Conservation (phyloP, 2,113 vertebrate genomes). For the Aspidoscelis tigris region DNA sequence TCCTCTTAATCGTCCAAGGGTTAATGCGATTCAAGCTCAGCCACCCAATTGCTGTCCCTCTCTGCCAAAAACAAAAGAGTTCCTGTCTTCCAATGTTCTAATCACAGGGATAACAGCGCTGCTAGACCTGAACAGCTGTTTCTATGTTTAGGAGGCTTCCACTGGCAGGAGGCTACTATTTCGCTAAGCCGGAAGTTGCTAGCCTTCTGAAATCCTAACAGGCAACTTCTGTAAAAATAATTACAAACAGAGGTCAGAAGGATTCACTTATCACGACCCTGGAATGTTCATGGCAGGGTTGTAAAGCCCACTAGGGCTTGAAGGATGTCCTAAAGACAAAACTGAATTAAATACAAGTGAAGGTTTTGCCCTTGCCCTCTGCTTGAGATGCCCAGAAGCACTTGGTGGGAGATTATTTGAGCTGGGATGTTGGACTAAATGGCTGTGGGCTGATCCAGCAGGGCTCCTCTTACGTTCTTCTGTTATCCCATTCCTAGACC, state of each 20-base stretch:
- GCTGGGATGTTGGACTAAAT: no score
- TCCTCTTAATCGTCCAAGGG: no score
- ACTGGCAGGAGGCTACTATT: background rate
- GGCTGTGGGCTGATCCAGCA: no score
- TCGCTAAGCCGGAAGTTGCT: slow-evolving; percentile 1
- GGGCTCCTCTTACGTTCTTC: no score
- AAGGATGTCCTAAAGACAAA: background rate
- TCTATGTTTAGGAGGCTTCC: background rate
- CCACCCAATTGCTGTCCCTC: background rate
- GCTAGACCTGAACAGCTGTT: background rate
- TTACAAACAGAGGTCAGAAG: background rate
- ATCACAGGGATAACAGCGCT: background rate
- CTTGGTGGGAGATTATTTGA: no score
- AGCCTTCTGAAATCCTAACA: background rate
- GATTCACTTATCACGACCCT: background rate
- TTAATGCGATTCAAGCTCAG: background rate
- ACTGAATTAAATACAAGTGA: background rate
- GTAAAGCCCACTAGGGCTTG: background rate
- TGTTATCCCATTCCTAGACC: no score
- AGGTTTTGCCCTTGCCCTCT: no score
- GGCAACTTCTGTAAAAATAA: slow-evolving; percentile 4
- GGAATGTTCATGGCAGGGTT: background rate
- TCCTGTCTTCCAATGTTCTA: background rate
- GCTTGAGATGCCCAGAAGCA: no score
- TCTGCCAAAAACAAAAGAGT: background rate